phyloP scores from a whole-genome alignment of 2,113 vertebrate genomes.

The Rhodinocichla rosea region DNA sequence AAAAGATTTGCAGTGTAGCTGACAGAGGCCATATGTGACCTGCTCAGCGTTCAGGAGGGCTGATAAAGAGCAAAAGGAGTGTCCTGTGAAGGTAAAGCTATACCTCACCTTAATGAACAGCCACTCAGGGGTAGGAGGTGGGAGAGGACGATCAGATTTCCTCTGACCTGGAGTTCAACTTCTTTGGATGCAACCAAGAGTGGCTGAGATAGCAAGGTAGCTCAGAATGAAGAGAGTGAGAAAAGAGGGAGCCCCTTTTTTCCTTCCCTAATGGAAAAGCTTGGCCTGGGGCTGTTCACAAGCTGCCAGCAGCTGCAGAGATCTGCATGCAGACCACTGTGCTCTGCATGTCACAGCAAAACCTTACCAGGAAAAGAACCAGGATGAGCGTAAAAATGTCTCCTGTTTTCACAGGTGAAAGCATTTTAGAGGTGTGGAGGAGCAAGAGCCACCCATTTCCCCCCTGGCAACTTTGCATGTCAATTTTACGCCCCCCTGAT shows the following conservation, averaged over 20 bases:
- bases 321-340: neutral
- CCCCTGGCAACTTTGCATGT: rapidly evolving
- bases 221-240: neutral
- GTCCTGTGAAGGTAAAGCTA: constrained; percentile 63
- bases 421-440: neutral
- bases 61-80: constrained; percentile 60
- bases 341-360: neutral
- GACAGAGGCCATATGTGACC: constrained; percentile 70
- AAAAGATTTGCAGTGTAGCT: constrained; percentile 62
- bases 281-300: neutral
- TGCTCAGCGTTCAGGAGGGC: constrained; percentile 28
- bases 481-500: rapidly evolving
- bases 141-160: constrained; percentile 60
- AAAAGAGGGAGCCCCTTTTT: neutral
- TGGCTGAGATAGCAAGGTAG: constrained; percentile 7
- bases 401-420: neutral
- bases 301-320: neutral
- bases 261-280: neutral
- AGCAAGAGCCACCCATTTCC: neutral
- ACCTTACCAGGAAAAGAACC: neutral
- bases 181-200: constrained; percentile 31
- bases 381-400: neutral
- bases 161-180: constrained; percentile 60
- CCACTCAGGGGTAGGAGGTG: constrained; percentile 21
- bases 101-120: constrained; percentile 66